These are phyloP conservation scores for Rotaria socialis DNA, from an alignment of 2,888 invertebrate species.

Conservation along the genomic window DNA sequence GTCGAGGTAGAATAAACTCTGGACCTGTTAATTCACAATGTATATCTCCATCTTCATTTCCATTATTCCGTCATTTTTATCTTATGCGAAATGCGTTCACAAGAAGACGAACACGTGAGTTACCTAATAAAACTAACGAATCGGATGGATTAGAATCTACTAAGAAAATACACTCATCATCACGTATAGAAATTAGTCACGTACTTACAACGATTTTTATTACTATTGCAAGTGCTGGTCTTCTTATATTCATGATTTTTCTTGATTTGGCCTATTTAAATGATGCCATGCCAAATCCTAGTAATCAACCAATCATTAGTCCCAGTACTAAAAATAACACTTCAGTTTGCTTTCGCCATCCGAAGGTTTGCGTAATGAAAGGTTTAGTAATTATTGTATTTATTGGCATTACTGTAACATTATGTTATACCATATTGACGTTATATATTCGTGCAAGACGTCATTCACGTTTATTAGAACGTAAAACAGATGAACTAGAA, in stretches of 20 bases:
- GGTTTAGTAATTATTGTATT: background rate
- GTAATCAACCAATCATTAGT: background rate
- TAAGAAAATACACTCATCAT: background rate
- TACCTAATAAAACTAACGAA: background rate
- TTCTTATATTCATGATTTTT: background rate
- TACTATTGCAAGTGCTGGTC: background rate
- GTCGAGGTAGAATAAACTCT: background rate
- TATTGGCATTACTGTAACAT: background rate
- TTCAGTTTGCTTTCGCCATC: background rate
- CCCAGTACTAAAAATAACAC: background rate
- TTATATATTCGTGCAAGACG: background rate
- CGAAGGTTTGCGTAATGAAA: background rate
- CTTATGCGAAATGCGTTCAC: background rate
- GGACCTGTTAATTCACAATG: background rate
- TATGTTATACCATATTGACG: background rate
- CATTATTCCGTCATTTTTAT: constrained; percentile 30
- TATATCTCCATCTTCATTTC: background rate
- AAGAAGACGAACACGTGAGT: background rate
- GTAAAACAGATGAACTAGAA: constrained; percentile 19
- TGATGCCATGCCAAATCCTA: background rate
- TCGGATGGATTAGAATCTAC: background rate
- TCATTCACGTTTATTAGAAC: constrained; percentile 3
- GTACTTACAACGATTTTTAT: background rate
- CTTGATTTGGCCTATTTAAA: background rate
- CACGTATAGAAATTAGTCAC: no score